Base-by-base conservation (phyloP, 23 tunicate species). In the Halocynthia roretzi region DNA sequence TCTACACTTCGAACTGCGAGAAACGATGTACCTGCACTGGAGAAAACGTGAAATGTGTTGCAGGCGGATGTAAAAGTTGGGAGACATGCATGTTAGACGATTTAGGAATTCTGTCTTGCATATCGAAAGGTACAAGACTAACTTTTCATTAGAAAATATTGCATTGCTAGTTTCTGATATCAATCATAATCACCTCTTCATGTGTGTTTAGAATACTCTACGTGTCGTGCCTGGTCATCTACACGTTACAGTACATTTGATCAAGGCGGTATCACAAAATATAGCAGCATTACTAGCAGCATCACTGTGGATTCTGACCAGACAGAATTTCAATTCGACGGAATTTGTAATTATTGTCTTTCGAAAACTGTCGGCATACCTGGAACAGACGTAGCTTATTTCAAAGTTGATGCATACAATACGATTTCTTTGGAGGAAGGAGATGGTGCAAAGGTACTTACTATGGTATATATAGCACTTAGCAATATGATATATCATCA, bases 221-320 rank as follows among this genome's bases (percentile, higher is more conserved):
- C 77, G 51, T 83, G 86, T 77, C 64, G 75, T 31, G 86, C 76
- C 17, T 83, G 86, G 86, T 55, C 81, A 9, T 73, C 63, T 7
- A 51, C 68, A 8, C 66, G 40, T 53, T 83, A 75, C 65, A 70
- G 71, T 9, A 63, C 86, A 8, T 76, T 72, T 54, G 86, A 83
- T 53, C 71, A 62, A 52, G 22, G 51, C 17, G 71, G 21, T 11
- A n/a, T 67, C 12, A 48, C 40, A 48, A 11, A 67, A n/a, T 67
- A 67, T 50, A 67, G 23, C 21, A 67, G 71, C 18, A 48, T 2
- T 20, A 48, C 71, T 2, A 48, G 48, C 19, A 67, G 20, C 40
- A 48, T 21, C 71, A 48, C 48, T 11, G 11, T 67, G 11, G 11
- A 21, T 40, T 53, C 58, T 11, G 52, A 69, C 6, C 50, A 61